Percentiles rank a stretch among this genome's conserved stretches.
Evolutionary conservation across 2,113 vertebrate genomes (phyloP).

Genomic region (Ranitomeya variabilis): DNA sequence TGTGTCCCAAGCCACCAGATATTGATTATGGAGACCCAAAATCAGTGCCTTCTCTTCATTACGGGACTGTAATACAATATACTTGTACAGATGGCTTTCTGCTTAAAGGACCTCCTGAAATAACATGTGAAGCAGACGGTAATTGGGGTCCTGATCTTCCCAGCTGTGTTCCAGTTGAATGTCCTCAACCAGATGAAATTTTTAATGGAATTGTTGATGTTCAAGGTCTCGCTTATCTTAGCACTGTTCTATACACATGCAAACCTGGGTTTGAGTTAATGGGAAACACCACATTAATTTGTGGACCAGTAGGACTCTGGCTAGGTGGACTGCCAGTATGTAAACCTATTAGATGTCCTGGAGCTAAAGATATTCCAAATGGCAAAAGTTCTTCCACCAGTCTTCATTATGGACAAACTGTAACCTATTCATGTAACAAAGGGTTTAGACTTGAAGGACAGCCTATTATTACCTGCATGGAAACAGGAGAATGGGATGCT

Average conservation of each 20-base stretch:
- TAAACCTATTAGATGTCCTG: conserved; percentile 84
- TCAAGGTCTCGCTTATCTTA: conserved; percentile 95
- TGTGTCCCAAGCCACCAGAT: conserved; percentile 82
- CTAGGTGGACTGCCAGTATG: conserved; percentile 88
- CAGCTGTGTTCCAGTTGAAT: conserved; percentile 91
- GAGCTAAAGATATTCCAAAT: conserved; percentile 80
- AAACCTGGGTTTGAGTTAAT: conserved; percentile 85
- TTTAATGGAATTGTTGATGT: conserved; percentile 90
- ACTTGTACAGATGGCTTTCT: conserved; percentile 89
- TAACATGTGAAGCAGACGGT: conserved; percentile 81
- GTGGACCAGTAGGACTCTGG: conserved; percentile 92
- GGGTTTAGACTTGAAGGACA: conserved; percentile 88
- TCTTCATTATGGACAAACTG: conserved; percentile 83
- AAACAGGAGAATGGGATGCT: conserved; percentile 84
- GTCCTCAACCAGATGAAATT: conserved; percentile 90
- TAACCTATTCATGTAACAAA: conserved; percentile 84
- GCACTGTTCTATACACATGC: conserved; percentile 91
- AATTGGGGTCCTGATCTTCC: conserved; percentile 87
- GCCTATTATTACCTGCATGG: conserved; percentile 79
- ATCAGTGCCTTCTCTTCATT: conserved; percentile 72
- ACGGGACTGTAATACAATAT: conserved; percentile 81
- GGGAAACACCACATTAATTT: conserved; percentile 88
- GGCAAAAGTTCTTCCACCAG: conserved; percentile 80
- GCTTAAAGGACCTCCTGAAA: conserved; percentile 73
- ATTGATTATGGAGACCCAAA: conserved; percentile 82